Base-by-base conservation (phyloP, 2,888 invertebrate species). In the Podabrus alpinus region DNA sequence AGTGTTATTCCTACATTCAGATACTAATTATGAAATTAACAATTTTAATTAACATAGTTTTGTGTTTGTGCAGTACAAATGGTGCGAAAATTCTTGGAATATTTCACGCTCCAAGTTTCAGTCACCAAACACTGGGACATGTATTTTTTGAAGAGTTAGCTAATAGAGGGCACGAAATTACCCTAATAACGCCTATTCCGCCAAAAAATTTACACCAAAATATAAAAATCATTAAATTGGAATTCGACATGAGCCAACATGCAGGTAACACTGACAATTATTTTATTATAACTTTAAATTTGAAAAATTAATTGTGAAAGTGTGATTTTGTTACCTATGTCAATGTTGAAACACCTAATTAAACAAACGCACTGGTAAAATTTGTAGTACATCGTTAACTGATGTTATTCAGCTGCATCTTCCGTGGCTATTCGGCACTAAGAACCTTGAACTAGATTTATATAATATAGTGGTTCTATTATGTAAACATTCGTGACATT, bases 91-190 rank as follows among this genome's bases (percentile, higher is more conserved):
- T 82, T 59, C 75, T 82, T 64, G 80, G 78, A 59, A 59, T 81
- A 21, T 71, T 80, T 61, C 80, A 80, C 13, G 59, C 75, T 59
- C 72, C 77, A 15, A 74, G 77, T 25, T 62, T 72, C 9, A 78
- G 80, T 9, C 81, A 81, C 69, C 75, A 78, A 11, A 59, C 69
- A 15, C 73, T 81, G 21, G 77, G 74, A 15, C 70, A 74, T 45
- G 75, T 79, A 4, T 73, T 81, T 59, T 66, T 81, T 60, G 76
- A 74, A 64, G 80, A 77, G 15, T 66, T 81, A 62, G 80, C 79
- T 3, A 74, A 66, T 13, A 79, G 86, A 21, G 88, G 88, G 5
- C 88, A 88, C 78, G 84, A 86, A 67, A 83, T 88, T 7, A 83
- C 82, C 10, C 75, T 82, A 16, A 71, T 83, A 64, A 79, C 80